phyloP scores from a whole-genome alignment of 2,113 vertebrate species.

The Mormyrus lacerda region DNA sequence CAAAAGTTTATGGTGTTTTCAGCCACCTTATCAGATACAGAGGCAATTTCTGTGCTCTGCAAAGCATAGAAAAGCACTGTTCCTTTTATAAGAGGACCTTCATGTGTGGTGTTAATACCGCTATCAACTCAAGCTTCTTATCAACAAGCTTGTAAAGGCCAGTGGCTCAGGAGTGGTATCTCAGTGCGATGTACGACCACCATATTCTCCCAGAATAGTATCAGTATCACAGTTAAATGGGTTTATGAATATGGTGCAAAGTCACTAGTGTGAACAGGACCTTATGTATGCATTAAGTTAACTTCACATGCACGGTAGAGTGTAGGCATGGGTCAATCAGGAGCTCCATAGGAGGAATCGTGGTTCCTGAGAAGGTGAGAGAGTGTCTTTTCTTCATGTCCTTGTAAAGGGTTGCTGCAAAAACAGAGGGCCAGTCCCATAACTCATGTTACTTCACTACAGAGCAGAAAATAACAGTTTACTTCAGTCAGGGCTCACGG shows the following conservation, averaged over 20 bases:
- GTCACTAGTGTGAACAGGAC: not conserved
- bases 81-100: not conserved
- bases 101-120: not conserved
- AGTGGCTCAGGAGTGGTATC: not conserved
- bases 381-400: not conserved
- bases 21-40: not conserved
- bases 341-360: not conserved
- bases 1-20: not conserved
- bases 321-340: not conserved
- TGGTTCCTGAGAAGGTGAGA: not conserved
- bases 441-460: not conserved
- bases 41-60: not conserved
- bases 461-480: not conserved
- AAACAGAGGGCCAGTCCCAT: not conserved
- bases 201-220: not conserved
- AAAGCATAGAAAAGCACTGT: not conserved
- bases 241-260: not conserved
- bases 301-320: not conserved
- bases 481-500: not conserved
- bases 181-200: not conserved
- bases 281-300: not conserved
- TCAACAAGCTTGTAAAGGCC: not conserved
- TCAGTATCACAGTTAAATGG: not conserved
- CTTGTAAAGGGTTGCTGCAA: not conserved
- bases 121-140: not conserved